Percentiles rank a stretch among this genome's conserved stretches.
phyloP scores from a whole-genome alignment of 37 sponge, comb jelly and placozoan species.

The Hexactinellida sp. region DNA sequence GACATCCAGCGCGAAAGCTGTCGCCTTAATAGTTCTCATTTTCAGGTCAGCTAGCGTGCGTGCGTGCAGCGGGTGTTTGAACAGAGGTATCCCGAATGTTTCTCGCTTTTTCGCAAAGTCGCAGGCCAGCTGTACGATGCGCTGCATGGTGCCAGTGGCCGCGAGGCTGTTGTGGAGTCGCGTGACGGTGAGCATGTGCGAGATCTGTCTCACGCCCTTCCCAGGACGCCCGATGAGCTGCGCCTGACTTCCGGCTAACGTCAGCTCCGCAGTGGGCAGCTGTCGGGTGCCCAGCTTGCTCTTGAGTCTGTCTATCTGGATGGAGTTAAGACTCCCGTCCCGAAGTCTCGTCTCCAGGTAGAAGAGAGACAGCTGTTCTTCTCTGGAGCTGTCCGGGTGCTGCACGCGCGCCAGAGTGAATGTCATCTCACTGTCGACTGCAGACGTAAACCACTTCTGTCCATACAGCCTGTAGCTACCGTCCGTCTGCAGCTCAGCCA shows the following conservation, averaged over 20 bases:
- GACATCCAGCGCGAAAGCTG: slow-evolving; percentile 32
- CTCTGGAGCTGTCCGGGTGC: background rate
- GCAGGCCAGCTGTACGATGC: slow-evolving; percentile 55
- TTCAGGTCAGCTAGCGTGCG: slow-evolving; percentile 70
- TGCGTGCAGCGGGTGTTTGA: slow-evolving; percentile 58
- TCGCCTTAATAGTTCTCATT: slow-evolving; percentile 18
- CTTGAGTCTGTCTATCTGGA: slow-evolving; percentile 52
- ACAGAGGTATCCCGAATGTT: slow-evolving; percentile 56
- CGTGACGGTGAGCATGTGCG: slow-evolving; percentile 78
- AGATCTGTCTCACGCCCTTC: slow-evolving; percentile 45
- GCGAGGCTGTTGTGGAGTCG: slow-evolving; percentile 69
- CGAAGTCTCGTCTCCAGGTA: slow-evolving; percentile 39
- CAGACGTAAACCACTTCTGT: slow-evolving; percentile 95
- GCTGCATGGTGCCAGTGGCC: slow-evolving; percentile 53
- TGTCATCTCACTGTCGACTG: slow-evolving; percentile 74
- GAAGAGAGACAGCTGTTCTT: slow-evolving; percentile 54
- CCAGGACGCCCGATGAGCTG: slow-evolving; percentile 39
- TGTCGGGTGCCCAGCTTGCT: slow-evolving; percentile 90
- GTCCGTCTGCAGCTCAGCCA: slow-evolving; percentile 37
- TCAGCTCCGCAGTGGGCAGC: slow-evolving; percentile 88
- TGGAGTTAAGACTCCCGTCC: slow-evolving; percentile 35
- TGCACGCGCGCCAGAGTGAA: slow-evolving; percentile 66
- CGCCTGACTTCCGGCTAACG: slow-evolving; percentile 59
- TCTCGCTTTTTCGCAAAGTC: slow-evolving; percentile 50
- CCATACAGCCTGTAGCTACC: slow-evolving; percentile 53